A percentile compares a stretch with the other conserved stretches of the same genome.
phyloP scores from a whole-genome alignment of 2,797 vertebrate species.

The Rhinatrema bivittatum region DNA sequence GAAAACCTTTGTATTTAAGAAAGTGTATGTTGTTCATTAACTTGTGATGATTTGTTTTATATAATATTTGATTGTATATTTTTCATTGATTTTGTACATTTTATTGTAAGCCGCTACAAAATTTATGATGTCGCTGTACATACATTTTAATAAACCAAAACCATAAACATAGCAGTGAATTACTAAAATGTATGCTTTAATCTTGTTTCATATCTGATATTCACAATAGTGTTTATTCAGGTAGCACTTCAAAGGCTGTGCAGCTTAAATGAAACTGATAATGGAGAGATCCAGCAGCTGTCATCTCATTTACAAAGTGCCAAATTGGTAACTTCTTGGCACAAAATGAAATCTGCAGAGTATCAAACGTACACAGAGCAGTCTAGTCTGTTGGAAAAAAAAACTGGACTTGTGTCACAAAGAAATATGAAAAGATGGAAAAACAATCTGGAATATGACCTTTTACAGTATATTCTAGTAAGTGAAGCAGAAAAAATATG shows the following conservation, averaged over 20 bases:
- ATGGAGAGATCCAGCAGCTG: neutral
- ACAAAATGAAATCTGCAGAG: neutral
- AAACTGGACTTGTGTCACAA: neutral
- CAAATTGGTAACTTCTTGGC: neutral
- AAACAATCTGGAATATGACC: neutral
- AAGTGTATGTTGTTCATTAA: too few species aligned
- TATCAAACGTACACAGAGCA: rapidly evolving
- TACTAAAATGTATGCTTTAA: neutral
- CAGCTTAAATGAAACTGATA: neutral
- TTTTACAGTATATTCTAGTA: neutral
- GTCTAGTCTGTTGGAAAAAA: neutral
- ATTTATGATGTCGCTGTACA: too few species aligned
- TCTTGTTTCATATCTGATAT: neutral
- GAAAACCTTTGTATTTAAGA: too few species aligned
- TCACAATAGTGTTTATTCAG: too few species aligned
- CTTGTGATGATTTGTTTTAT: too few species aligned
- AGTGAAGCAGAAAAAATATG: neutral
- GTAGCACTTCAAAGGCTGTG: neutral
- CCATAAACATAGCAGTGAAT: conserved; percentile 7
- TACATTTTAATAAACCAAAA: too few species aligned
- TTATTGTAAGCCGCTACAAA: too few species aligned
- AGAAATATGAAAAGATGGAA: neutral
- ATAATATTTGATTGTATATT: too few species aligned
- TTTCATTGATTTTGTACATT: too few species aligned
- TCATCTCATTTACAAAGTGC: neutral